Percentiles rank a stretch among this genome's conserved stretches.
phyloP scores from a whole-genome alignment of 2,797 vertebrate genomes.

The Borostomias antarcticus region DNA sequence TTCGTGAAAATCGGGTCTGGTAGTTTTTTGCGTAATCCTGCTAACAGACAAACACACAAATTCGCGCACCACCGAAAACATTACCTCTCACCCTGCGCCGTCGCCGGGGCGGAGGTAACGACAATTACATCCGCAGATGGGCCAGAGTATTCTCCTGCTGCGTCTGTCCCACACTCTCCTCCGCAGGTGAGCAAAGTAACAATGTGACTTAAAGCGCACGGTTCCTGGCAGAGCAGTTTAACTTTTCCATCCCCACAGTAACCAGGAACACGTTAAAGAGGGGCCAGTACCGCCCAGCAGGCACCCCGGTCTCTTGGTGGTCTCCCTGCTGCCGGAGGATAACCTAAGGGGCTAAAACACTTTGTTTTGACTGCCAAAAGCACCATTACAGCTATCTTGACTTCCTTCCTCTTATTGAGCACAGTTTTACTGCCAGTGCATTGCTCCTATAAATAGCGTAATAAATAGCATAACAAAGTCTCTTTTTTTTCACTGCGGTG shows the following conservation, averaged over 20 bases:
- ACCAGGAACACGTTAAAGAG: constrained; percentile 2
- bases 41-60: too few relatives aligned
- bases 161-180: neutral
- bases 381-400: constrained; percentile 32
- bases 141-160: neutral
- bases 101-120: too few relatives aligned
- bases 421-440: constrained; percentile 51
- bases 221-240: neutral
- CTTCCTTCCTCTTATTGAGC: constrained; percentile 54
- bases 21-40: too few relatives aligned
- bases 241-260: constrained; percentile 19
- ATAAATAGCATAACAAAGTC: constrained; percentile 54
- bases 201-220: neutral
- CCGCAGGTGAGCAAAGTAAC: constrained; percentile 6
- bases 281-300: neutral
- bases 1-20: too few relatives aligned
- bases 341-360: constrained; percentile 32
- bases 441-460: constrained; percentile 52
- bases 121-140: neutral
- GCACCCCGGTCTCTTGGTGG: constrained; percentile 23
- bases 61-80: too few relatives aligned
- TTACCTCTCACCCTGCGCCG: too few relatives aligned
- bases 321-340: constrained; percentile 28
- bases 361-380: constrained; percentile 30
- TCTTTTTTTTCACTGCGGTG: constrained; percentile 32